Percentiles rank a stretch among this genome's conserved stretches.
Conservation (phyloP, 2,113 vertebrate genomes). For the Channa argus region DNA sequence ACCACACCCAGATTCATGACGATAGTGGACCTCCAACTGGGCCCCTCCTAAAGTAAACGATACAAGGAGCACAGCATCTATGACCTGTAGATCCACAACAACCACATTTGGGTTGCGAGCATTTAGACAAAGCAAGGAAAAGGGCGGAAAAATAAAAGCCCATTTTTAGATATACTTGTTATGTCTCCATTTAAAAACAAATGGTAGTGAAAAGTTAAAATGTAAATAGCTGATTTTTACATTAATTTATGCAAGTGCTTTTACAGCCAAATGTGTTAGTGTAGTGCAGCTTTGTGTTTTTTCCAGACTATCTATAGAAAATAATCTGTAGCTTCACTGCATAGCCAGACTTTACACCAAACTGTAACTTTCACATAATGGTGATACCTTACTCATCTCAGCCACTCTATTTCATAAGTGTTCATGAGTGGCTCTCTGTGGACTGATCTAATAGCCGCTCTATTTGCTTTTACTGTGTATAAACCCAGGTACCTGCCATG, state of each 20-base stretch:
- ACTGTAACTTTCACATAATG: conserved; percentile 78
- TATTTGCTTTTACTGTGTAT: conserved; percentile 62
- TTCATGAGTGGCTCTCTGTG: conserved; percentile 64
- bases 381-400: conserved; percentile 71
- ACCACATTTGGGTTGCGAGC: conserved; percentile 17
- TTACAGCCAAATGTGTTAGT: neutral
- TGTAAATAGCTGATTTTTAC: neutral
- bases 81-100: conserved; percentile 38
- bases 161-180: neutral
- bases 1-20: conserved; percentile 77
- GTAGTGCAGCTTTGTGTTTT: conserved; percentile 30
- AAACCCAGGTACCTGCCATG: conserved; percentile 44
- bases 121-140: conserved; percentile 26
- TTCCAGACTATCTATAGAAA: conserved; percentile 53
- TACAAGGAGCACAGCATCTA: conserved; percentile 18
- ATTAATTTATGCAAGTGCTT: neutral
- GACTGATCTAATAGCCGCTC: conserved; percentile 60
- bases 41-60: conserved; percentile 72
- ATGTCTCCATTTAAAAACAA: neutral
- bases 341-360: conserved; percentile 77
- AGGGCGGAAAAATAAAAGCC: neutral
- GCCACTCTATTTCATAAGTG: conserved; percentile 67
- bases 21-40: conserved; percentile 64
- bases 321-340: conserved; percentile 42
- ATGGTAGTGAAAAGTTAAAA: neutral